These are phyloP conservation scores for Dromas ardeola DNA, from an alignment of 2,113 vertebrate species.

Conservation along the genomic window DNA sequence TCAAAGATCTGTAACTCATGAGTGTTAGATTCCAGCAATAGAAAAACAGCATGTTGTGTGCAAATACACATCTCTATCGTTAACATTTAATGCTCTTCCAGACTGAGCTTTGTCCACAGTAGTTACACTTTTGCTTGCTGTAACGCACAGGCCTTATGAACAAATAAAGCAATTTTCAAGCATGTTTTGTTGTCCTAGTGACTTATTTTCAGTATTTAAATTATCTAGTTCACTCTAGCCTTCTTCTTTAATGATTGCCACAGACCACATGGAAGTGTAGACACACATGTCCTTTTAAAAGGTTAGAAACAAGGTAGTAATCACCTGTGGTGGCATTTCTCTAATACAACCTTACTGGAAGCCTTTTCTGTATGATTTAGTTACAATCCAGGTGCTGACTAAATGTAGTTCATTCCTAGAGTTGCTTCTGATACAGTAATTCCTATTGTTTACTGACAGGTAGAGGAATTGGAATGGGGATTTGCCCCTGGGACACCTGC, in stretches of 20 bases:
- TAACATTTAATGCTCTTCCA: slow-evolving; percentile 30
- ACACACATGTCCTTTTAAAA: background rate
- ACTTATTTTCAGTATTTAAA: background rate
- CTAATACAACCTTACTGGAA: background rate
- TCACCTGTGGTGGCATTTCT: background rate
- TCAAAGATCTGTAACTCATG: slow-evolving; percentile 84
- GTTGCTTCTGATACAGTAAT: background rate
- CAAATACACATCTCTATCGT: background rate
- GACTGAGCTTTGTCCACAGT: slow-evolving; percentile 27
- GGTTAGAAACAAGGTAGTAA: background rate
- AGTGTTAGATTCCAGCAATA: slow-evolving; percentile 1
- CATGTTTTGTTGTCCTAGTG: background rate
- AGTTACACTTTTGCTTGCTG: slow-evolving; percentile 27
- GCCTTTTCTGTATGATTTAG: background rate
- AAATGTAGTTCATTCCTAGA: background rate
- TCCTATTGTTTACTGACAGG: background rate
- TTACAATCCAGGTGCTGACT: background rate
- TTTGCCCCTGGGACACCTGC: background rate
- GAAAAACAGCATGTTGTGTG: background rate
- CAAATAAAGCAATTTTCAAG: slow-evolving; percentile 72
- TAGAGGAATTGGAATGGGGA: background rate
- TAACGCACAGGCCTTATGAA: slow-evolving; percentile 63
- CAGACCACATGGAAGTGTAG: too few relatives aligned
- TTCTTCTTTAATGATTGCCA: background rate
- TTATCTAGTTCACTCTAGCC: background rate